Evolutionary conservation across 2,888 invertebrate genomes (phyloP), one percentile per base, ranked within the genome.

Genomic region (Eurytoma adleriae): DNA sequence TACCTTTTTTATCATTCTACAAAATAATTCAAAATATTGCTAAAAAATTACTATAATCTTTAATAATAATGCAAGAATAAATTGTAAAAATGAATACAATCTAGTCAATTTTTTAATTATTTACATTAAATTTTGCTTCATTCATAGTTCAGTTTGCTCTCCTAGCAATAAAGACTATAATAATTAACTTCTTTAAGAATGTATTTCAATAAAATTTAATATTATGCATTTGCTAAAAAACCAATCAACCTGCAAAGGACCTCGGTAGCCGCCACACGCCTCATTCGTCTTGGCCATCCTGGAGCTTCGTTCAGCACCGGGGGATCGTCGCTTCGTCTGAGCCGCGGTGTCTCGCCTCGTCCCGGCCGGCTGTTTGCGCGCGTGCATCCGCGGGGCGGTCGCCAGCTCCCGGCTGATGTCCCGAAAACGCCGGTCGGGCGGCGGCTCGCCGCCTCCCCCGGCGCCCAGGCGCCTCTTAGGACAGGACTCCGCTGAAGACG

Each of bases 181-280:
- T n/a, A n/a, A n/a, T n/a, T n/a, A n/a, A n/a, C n/a, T n/a, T n/a
- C n/a, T n/a, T n/a, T n/a, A n/a, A n/a, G n/a, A n/a, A n/a, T n/a
- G n/a, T n/a, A n/a, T n/a, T n/a, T 40, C 40, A 10, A 7, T 10
- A 40, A 40, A 40, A 40, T 40, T 40, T 0, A 40, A 40, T 7
- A 10, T 40, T 40, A 40, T 40, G 3, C 40, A 10, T 10, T 10
- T n/a, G n/a, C n/a, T n/a, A n/a, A n/a, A 40, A 40, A 10, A 40
- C 1, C 10, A 48, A 48, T 50, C n/a, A 40, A 75, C 82, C 56
- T 84, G 84, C 16, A 83, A 77, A 14, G 64, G 80, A 0, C 85
- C 85, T 0, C 84, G 81, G 30, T 85, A 85, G 66, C 85, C 80
- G 50, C 79, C 78, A 76, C 84, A 85, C 1, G 81, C 30, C 24